Base-by-base conservation (phyloP, 2,888 invertebrate genomes). In the Acholoe squamosa region DNA sequence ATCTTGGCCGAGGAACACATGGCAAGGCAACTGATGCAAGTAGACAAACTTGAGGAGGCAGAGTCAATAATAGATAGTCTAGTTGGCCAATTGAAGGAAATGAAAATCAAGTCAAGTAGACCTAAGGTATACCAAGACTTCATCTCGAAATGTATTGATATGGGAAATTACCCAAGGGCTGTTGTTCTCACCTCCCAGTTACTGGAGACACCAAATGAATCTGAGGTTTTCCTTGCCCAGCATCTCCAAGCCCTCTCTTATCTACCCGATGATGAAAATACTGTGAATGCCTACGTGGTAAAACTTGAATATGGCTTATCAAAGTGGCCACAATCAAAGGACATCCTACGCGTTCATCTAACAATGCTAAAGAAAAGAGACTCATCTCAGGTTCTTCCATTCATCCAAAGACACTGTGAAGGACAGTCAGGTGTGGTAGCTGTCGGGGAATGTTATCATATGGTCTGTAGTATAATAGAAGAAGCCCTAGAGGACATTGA, bases 181-280 rank as follows among this genome's bases (percentile, higher is more conserved):
- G 43, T 43, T 33, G 80, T 34, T 3, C 80, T 80, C 34, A 34
- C 80, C 19, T 3, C 16, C 10, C 33, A 80, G 34, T 80, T 80
- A n/a, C 43, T 80, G 80, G 22, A 34, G 16, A 80, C 43, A 34
- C 43, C 43, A 0, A 80, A 80, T 80, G 80, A 80, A 80, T 80
- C 34, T 16, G 80, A 80, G 10, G 3, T 22, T 34, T 34, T 80
- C 14, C 34, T 34, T 33, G 14, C 80, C 34, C 43, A 22, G 43
- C 80, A 34, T 33, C 80, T 80, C 3, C 33, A 25, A 0, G 80
- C 80, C 16, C 33, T 22, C 19, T 34, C 33, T 3, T 7, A 34
- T 22, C 33, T 80, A 0, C 80, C 80, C 22, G 80, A 43, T 3
- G 3, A 43, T 0, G 33, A 80, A 5, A 43, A 80, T 14, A n/a